These are phyloP conservation scores for Micrasema longulum DNA, from an alignment of 1,140 invertebrate species.

Conservation along the genomic window DNA sequence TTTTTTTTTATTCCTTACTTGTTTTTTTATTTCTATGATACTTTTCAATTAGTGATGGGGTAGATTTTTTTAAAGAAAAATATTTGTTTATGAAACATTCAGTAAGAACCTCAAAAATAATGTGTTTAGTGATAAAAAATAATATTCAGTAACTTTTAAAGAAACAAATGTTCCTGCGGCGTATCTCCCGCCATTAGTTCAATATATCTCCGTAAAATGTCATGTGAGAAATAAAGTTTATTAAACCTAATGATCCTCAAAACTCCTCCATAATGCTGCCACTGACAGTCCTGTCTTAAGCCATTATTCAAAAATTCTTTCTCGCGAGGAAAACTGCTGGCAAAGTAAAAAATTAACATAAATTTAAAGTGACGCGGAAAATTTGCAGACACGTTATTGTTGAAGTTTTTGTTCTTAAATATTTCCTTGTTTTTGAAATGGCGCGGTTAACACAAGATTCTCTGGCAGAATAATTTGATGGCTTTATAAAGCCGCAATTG, in stretches of 20 bases:
- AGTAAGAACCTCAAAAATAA: too few relatives aligned
- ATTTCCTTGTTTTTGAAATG: neutral
- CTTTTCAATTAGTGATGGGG: too few relatives aligned
- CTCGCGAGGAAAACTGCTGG: slow-evolving; percentile 14
- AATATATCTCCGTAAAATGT: slow-evolving; percentile 19
- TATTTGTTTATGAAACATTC: too few relatives aligned
- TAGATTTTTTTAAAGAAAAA: too few relatives aligned
- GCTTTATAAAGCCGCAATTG: too few relatives aligned
- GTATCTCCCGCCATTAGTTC: slow-evolving; percentile 15
- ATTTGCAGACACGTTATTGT: slow-evolving; percentile 33
- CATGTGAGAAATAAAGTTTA: slow-evolving; percentile 34
- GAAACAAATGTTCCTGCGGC: neutral
- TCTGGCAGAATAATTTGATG: slow-evolving; percentile 2
- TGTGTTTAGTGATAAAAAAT: too few relatives aligned
- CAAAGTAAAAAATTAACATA: slow-evolving; percentile 35
- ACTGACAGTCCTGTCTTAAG: slow-evolving; percentile 29
- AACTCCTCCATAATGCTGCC: slow-evolving; percentile 21
- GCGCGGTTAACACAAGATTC: neutral
- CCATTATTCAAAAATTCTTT: slow-evolving; percentile 37
- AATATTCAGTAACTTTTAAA: too few relatives aligned
- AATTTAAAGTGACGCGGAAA: slow-evolving; percentile 33
- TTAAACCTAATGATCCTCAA: slow-evolving; percentile 33
- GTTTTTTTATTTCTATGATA: too few relatives aligned
- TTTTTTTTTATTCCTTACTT: too few relatives aligned
- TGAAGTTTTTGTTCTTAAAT: slow-evolving; percentile 14